Evolutionary conservation across 1,140 invertebrate genomes (phyloP).

Genomic region (Drosophila melanica): DNA sequence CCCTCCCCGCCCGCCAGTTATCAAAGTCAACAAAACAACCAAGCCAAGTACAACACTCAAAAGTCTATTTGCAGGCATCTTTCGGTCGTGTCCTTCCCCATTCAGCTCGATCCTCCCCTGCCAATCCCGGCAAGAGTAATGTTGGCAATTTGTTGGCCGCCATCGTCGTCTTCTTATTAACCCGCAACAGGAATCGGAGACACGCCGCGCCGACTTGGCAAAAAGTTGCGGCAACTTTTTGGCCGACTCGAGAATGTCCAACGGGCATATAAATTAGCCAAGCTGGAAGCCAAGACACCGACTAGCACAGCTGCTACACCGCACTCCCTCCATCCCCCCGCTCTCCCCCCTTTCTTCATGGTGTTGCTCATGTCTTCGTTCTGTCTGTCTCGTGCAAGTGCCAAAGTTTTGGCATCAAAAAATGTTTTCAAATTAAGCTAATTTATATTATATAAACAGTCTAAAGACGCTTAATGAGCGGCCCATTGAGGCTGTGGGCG

Average conservation of each 20-base stretch:
- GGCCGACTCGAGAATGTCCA: slow-evolving; percentile 77
- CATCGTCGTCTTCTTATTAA: slow-evolving; percentile 69
- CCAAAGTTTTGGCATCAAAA: slow-evolving; percentile 80
- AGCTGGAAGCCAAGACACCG: slow-evolving; percentile 46
- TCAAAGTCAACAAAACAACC: slow-evolving; percentile 64
- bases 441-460: slow-evolving; percentile 80
- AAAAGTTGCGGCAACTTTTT: slow-evolving; percentile 68
- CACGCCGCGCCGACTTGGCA: slow-evolving; percentile 54
- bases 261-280: slow-evolving; percentile 80
- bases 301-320: slow-evolving; percentile 37
- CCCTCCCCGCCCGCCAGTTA: too few relatives aligned
- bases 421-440: slow-evolving; percentile 82
- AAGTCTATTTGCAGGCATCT: slow-evolving; percentile 72
- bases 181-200: slow-evolving; percentile 69
- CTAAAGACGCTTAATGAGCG: slow-evolving; percentile 76
- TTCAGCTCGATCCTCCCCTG: not conserved
- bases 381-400: slow-evolving; percentile 45
- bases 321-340: not conserved
- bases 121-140: slow-evolving; percentile 61
- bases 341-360: not conserved
- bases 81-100: not conserved
- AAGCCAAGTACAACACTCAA: slow-evolving; percentile 76
- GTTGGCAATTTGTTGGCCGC: slow-evolving; percentile 76
- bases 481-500: slow-evolving; percentile 23
- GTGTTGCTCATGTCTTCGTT: not conserved